Evolutionary conservation across 2,888 invertebrate species (phyloP), one percentile per base, ranked within the genome.

Genomic region (Argyresthia goedartella): DNA sequence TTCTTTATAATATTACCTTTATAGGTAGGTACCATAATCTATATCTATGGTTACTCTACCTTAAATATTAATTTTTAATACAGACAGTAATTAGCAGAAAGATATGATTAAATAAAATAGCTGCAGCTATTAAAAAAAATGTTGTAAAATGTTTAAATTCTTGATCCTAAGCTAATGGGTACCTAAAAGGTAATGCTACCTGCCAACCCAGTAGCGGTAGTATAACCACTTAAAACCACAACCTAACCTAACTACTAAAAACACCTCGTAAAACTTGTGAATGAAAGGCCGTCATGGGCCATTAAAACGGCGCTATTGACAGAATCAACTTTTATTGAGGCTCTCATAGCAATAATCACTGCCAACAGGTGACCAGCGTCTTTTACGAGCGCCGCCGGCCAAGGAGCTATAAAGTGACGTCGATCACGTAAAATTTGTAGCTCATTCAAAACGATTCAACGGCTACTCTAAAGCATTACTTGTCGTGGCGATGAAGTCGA

Each of bases 291-390:
- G 72, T 76, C 75, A 76, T 77, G 73, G 73, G 74, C 67, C 70
- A 78, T 78, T 78, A 78, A 78, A 78, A 72, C 64, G 67, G 66
- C 70, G 67, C 70, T 78, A 79, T 78, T 80, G 79, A 77, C 73
- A 66, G 73, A 74, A 72, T 75, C 51, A 45, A 45, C 46, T 51
- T 78, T 76, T 77, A 79, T 78, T 72, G 74, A 71, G 45, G 45
- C 15, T 15, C 44, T 47, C 33, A 54, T 50, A 47, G 49, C 49
- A 36, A 46, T 51, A 51, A 51, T 51, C 51, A 39, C 25, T n/a
- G 45, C 51, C 80, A 81, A 81, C 84, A 84, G 82, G 82, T 84
- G 84, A 82, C 82, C 79, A 76, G 67, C 71, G 69, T 70, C 79
- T 81, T 76, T 77, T 82, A 82, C 77, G 79, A 76, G 64, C 76